A percentile compares a stretch with the other conserved stretches of the same genome.
These are phyloP conservation scores for Scolopax bukidnonensis DNA, from an alignment of 2,797 vertebrate species.

Conservation along the genomic window DNA sequence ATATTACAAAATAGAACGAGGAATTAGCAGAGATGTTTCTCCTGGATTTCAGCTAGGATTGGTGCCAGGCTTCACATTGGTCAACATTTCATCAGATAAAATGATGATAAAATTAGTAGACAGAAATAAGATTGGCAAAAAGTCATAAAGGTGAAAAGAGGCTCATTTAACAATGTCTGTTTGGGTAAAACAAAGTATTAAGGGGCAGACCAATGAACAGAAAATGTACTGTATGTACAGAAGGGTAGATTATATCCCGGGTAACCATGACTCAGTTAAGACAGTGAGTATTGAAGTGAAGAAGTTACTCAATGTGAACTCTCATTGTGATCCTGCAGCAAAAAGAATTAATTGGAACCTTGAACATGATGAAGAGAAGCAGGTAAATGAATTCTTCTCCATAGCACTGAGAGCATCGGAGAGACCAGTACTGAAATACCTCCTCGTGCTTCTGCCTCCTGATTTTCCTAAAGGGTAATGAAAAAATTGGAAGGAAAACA, in stretches of 20 bases:
- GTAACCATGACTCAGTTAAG: not conserved
- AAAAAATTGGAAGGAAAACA: not conserved
- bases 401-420: not conserved
- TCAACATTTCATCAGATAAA: not conserved
- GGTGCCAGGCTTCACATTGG: not conserved
- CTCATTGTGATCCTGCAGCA: not conserved
- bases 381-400: not conserved
- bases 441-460: not conserved
- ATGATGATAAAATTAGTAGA: not conserved
- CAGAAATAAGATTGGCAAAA: not conserved
- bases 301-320: not conserved
- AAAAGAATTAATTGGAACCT: not conserved
- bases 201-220: not conserved
- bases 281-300: not conserved
- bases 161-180: not conserved
- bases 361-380: not conserved
- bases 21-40: not conserved
- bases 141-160: not conserved
- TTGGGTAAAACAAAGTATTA: not conserved
- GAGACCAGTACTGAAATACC: not conserved
- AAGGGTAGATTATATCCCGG: not conserved
- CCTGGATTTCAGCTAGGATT: not conserved
- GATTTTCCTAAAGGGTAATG: not conserved
- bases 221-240: not conserved
- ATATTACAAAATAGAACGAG: not conserved